These are phyloP conservation scores for Dolichopus griseipennis DNA, from an alignment of 2,888 invertebrate genomes.

Conservation along the genomic window DNA sequence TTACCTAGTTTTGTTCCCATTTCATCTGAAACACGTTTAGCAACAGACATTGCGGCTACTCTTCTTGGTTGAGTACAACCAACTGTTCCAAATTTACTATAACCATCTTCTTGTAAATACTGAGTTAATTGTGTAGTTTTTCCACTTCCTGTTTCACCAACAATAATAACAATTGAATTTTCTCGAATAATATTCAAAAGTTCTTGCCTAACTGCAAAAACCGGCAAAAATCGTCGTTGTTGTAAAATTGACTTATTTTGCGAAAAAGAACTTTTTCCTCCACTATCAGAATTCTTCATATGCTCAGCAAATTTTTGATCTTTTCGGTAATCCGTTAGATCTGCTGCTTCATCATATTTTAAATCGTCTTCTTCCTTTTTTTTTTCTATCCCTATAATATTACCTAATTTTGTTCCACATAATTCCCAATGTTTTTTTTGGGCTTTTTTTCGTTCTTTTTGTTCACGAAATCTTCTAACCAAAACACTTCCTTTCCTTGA, in stretches of 20 bases:
- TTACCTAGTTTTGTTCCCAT: conserved; percentile 78
- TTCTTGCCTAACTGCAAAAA: conserved; percentile 91
- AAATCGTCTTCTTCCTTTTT: conserved; percentile 70
- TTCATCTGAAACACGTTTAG: conserved; percentile 97
- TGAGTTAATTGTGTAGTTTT: conserved; percentile 98
- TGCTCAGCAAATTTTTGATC: conserved; percentile 97
- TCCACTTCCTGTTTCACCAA: conserved; percentile 53
- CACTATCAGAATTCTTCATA: conserved; percentile 60
- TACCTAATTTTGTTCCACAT: conserved; percentile 77
- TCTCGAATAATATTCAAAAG: conserved; percentile 82
- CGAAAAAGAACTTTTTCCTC: conserved; percentile 74
- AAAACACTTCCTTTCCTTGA: conserved; percentile 88
- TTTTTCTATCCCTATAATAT: conserved; percentile 89
- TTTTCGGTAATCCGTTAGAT: conserved; percentile 76
- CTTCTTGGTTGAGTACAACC: conserved; percentile 97
- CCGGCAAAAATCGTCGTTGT: conserved; percentile 87
- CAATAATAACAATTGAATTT: conserved; percentile 91
- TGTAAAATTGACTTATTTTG: conserved; percentile 73
- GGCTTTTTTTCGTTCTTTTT: conserved; percentile 91
- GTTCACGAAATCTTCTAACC: conserved; percentile 85
- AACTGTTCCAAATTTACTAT: conserved; percentile 84
- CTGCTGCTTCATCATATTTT: conserved; percentile 54
- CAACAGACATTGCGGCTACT: conserved; percentile 99
- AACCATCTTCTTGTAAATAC: conserved; percentile 95
- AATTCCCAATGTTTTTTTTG: conserved; percentile 99